Conservation (phyloP, 1,140 invertebrate genomes). For the Drosophila parvula region DNA sequence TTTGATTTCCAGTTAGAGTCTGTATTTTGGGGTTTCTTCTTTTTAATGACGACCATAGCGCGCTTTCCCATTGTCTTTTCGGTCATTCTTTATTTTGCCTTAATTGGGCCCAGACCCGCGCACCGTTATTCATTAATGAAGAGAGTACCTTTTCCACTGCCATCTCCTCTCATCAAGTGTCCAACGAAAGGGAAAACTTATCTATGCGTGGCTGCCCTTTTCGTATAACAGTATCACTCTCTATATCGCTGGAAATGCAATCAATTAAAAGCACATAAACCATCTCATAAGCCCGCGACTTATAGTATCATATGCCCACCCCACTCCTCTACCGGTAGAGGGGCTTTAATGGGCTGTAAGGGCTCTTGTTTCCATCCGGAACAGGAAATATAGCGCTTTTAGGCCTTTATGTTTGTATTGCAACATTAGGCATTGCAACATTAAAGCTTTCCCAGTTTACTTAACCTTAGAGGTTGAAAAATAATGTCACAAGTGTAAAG, state of each 20-base stretch:
- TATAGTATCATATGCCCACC: conserved; percentile 6
- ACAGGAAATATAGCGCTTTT: conserved; percentile 55
- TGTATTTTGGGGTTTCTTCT: conserved; percentile 43
- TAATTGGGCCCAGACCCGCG: conserved; percentile 58
- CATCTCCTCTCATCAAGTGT: conserved; percentile 23
- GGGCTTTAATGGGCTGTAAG: conserved; percentile 28
- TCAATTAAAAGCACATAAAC: conserved; percentile 37
- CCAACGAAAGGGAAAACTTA: conserved; percentile 52
- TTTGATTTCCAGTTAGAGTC: conserved; percentile 19
- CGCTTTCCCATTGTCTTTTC: conserved; percentile 48
- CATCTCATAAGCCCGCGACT: conserved; percentile 11
- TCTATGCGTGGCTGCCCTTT: conserved; percentile 23
- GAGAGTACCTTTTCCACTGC: conserved; percentile 25
- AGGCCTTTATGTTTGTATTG: conserved; percentile 7
- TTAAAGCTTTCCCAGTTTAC: conserved; percentile 18
- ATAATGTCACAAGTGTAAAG: conserved; percentile 8
- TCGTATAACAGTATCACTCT: conserved; percentile 24
- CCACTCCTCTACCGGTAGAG: background rate
- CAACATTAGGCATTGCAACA: conserved; percentile 26
- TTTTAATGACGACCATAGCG: conserved; percentile 54
- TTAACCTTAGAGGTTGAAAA: conserved; percentile 17
- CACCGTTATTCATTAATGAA: conserved; percentile 75
- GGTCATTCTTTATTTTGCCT: conserved; percentile 56
- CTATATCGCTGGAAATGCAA: conserved; percentile 19
- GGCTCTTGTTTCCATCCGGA: conserved; percentile 29